Evolutionary conservation across 2,888 invertebrate genomes (phyloP).

Genomic region (Leucozona laternaria): DNA sequence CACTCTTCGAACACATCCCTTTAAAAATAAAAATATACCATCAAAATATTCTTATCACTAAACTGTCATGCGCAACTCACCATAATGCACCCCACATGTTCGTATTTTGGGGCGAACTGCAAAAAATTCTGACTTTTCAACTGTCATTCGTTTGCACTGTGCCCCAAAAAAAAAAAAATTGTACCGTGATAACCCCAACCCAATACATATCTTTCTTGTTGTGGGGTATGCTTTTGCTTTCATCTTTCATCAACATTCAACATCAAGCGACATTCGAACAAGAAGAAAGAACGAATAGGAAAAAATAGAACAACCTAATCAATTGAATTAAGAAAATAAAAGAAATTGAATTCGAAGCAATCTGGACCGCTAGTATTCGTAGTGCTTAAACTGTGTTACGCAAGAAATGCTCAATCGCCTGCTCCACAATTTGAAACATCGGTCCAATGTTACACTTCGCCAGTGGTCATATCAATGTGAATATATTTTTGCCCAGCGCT

Average conservation of each 20-base stretch:
- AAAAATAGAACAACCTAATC: constrained; percentile 19
- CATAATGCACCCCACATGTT: constrained; percentile 25
- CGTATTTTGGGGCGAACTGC: constrained; percentile 28
- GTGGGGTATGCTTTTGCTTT: background rate
- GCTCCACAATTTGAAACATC: constrained; percentile 82
- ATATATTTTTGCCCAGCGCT: constrained; percentile 86
- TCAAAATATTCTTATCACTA: constrained; percentile 36
- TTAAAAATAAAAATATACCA: constrained; percentile 6
- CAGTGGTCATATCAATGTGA: constrained; percentile 86
- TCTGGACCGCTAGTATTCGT: constrained; percentile 28
- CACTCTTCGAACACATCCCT: constrained; percentile 6
- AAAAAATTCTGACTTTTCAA: constrained; percentile 38
- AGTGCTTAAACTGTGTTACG: constrained; percentile 55
- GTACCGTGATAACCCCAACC: constrained; percentile 19
- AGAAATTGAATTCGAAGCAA: constrained; percentile 40
- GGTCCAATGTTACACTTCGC: constrained; percentile 84
- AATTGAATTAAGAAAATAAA: constrained; percentile 21
- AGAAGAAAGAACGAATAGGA: background rate
- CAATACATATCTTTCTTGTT: constrained; percentile 7
- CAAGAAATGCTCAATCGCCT: constrained; percentile 79
- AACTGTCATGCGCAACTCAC: constrained; percentile 12
- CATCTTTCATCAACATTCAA: constrained; percentile 4
- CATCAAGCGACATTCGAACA: constrained; percentile 38
- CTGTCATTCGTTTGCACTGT: constrained; percentile 5
- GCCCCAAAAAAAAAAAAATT: constrained; percentile 18